Evolutionary conservation across 1,140 invertebrate genomes (phyloP).

Genomic region (Alviniconcha marisindica): DNA sequence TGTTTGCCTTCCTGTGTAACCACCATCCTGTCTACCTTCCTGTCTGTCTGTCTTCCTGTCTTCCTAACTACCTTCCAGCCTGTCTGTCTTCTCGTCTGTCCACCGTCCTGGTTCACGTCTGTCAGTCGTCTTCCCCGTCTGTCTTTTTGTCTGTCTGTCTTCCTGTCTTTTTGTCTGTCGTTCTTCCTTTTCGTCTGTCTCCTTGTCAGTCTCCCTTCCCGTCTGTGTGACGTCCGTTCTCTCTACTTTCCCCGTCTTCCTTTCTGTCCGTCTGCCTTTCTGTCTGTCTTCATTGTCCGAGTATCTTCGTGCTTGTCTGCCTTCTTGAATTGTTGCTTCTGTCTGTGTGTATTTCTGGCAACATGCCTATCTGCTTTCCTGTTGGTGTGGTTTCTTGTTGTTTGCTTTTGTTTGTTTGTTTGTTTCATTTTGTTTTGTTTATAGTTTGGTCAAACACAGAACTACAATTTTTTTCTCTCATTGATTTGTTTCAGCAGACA

Average conservation of each 20-base stretch:
- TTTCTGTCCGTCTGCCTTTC: background rate
- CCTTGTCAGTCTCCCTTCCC: background rate
- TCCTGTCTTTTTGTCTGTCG: background rate
- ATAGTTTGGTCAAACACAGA: too few relatives aligned
- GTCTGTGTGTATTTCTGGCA: too few relatives aligned
- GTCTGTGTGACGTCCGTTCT: background rate
- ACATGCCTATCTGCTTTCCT: too few relatives aligned
- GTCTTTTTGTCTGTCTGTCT: background rate
- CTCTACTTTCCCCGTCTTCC: background rate
- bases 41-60: too few relatives aligned
- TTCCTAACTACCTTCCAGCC: too few relatives aligned
- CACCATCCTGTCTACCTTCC: background rate
- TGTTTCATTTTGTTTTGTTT: background rate
- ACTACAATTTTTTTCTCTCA: too few relatives aligned
- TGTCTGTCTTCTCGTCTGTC: background rate
- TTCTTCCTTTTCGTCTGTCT: background rate
- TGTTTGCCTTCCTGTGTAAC: background rate
- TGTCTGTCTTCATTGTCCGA: background rate
- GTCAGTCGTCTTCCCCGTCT: background rate
- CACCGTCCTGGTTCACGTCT: too few relatives aligned
- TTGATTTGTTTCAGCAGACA: too few relatives aligned
- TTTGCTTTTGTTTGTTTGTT: background rate
- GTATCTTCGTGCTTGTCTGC: too few relatives aligned
- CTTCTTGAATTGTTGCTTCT: too few relatives aligned
- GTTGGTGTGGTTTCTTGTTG: background rate